Evolutionary conservation across 2,797 vertebrate genomes (phyloP).

Genomic region (Sitta carolinensis): DNA sequence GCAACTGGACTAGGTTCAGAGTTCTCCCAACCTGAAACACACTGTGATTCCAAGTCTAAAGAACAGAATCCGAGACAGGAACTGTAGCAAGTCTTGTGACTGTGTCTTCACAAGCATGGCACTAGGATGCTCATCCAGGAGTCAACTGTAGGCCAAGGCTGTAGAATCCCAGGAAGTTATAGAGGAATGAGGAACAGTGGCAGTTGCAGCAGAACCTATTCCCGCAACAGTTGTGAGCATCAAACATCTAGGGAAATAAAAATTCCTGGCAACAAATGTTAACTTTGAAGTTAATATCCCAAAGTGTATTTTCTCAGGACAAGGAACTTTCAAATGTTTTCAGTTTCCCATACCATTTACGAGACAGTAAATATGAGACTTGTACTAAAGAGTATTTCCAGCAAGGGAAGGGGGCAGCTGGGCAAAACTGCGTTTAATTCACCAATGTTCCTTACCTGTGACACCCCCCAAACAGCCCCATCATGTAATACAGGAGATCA

Average conservation of each 20-base stretch:
- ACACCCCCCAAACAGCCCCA: neutral
- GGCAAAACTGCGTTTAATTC: neutral
- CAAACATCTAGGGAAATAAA: neutral
- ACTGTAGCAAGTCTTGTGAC: neutral
- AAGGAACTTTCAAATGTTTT: neutral
- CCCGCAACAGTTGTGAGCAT: neutral
- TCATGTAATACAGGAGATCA: neutral
- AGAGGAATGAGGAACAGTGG: neutral
- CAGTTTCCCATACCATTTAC: neutral
- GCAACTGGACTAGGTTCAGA: neutral
- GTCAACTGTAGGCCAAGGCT: neutral
- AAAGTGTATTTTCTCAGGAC: neutral
- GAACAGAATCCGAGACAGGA: neutral
- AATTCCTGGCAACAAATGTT: neutral
- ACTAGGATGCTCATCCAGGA: neutral
- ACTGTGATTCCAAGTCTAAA: neutral
- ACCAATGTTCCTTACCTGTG: neutral
- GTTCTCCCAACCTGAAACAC: neutral
- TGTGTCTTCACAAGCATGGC: neutral
- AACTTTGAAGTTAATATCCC: neutral
- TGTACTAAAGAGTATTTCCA: neutral
- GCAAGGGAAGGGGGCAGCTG: neutral
- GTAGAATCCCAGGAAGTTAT: neutral
- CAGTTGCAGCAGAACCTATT: neutral
- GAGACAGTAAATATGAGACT: neutral